Evolutionary conservation across 2,797 vertebrate species (phyloP).

Genomic region (Diplodus sargus): DNA sequence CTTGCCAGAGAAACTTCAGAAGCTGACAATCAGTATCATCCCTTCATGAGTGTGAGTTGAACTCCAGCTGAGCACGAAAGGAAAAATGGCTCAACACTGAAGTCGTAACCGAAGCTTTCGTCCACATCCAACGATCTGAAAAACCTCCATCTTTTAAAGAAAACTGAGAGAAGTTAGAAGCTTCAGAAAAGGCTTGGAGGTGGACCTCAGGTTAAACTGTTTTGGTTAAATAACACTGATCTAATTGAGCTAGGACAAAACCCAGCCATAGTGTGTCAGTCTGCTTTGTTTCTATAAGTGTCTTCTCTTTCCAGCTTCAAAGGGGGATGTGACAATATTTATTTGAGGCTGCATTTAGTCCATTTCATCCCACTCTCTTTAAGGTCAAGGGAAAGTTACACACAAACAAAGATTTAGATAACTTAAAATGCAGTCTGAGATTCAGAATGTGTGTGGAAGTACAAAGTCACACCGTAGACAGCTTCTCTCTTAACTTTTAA

Average conservation of each 20-base stretch:
- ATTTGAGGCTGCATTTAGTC: constrained; percentile 25
- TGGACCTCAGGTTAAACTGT: not conserved
- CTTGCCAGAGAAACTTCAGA: constrained; percentile 26
- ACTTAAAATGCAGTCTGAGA: constrained; percentile 46
- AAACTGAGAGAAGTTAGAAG: constrained; percentile 6
- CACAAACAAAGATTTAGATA: constrained; percentile 38
- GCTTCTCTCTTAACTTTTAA: constrained; percentile 58
- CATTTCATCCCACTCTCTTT: constrained; percentile 43
- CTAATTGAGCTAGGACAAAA: constrained; percentile 17
- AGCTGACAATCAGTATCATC: constrained; percentile 11
- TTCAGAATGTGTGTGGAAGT: constrained; percentile 61
- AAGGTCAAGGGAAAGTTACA: constrained; percentile 25
- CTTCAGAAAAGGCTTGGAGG: not conserved
- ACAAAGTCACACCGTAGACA: constrained; percentile 54
- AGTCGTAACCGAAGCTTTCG: not conserved
- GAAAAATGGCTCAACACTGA: constrained; percentile 1
- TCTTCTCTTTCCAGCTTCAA: constrained; percentile 14
- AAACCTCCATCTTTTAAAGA: not conserved
- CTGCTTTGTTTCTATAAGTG: not conserved
- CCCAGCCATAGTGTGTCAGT: constrained; percentile 10
- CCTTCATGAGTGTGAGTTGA: not conserved
- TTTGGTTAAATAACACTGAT: constrained; percentile 11
- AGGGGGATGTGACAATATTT: constrained; percentile 7
- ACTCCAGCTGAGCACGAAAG: not conserved
- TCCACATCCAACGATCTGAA: not conserved